Base-by-base conservation (phyloP, 35 echinoderm and acorn worm species). In the Hemicentrotus pulcherrimus region DNA sequence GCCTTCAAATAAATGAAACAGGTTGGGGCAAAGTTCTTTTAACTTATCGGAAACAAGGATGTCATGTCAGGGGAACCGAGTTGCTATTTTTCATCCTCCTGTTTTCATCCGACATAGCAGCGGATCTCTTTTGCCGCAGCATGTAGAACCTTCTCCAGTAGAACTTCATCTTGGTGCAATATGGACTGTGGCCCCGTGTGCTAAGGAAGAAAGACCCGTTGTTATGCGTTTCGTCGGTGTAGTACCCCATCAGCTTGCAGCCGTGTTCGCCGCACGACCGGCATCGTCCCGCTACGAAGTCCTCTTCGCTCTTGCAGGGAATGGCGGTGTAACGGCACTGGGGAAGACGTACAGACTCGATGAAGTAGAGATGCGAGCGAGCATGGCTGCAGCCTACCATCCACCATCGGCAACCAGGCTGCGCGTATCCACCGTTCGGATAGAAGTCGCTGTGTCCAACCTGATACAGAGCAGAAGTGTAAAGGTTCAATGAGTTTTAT, bases 331-430 rank as follows among this genome's bases (percentile, higher is more conserved):
- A 97, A 4, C 85, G 92, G 31, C 96, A 97, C 31, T 47, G 50
- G 8, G 92, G 91, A 18, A 93, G 46, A 19, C 31, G 48, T 24
- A 97, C 32, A n/a, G 94, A 95, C 55, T 97, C 95, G 92, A 96
- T 97, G 52, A 97, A 97, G 88, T 97, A 97, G 46, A 86, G 91
- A 46, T 97, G 95, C 24, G 96, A 97, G 4, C 95, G 70, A 7
- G 96, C 96, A 91, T 97, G 96, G 41, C 88, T 97, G 86, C 96
- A 97, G 4, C 95, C 95, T 15, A 97, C 47, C 88, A 96, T 95
- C 96, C 96, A 97, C 91, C 95, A 97, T 15, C 87, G 85, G 91
- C 96, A 97, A 10, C 96, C 95, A 15, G 96, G 96, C 70, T 97
- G 96, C 35, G 86, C 92, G 55, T 96, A 95, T 22, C 96, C 96